A percentile compares a stretch with the other conserved stretches of the same genome.
These are phyloP conservation scores for Amphilophus citrinellus DNA, from an alignment of 2,113 vertebrate species.

Conservation along the genomic window DNA sequence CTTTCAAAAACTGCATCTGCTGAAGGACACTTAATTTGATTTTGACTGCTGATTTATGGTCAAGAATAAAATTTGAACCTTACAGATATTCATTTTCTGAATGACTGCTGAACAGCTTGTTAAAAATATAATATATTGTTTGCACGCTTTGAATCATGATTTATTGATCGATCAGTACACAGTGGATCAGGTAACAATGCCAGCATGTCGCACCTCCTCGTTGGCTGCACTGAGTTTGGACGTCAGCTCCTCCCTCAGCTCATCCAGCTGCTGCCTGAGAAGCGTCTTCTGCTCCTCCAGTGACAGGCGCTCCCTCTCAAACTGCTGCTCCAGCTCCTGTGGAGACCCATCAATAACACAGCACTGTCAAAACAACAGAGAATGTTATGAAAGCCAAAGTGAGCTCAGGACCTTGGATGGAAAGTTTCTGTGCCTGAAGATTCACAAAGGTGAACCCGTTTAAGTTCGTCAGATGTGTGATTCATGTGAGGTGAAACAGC, in stretches of 20 bases:
- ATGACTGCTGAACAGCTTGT: not conserved
- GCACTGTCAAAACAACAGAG: not conserved
- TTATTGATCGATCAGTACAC: not conserved
- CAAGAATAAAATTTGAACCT: not conserved
- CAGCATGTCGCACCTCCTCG: constrained; percentile 84
- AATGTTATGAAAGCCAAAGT: not conserved
- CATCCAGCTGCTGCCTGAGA: constrained; percentile 89
- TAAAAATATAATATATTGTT: not conserved
- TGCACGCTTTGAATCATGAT: not conserved
- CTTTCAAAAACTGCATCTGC: not conserved
- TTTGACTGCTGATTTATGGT: not conserved
- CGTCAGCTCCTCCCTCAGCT: constrained; percentile 88
- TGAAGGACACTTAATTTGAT: not conserved
- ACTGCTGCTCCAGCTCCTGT: constrained; percentile 95
- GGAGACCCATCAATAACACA: constrained; percentile 7
- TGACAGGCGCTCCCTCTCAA: constrained; percentile 88
- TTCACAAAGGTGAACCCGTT: not conserved
- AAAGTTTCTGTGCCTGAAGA: not conserved
- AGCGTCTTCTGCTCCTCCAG: constrained; percentile 92
- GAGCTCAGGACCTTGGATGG: not conserved
- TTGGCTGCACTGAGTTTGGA: constrained; percentile 87
- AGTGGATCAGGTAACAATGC: too few relatives aligned
- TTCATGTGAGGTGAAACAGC: not conserved
- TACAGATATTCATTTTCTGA: not conserved
- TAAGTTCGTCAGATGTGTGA: not conserved